Evolutionary conservation across 2,113 vertebrate genomes (phyloP).

Genomic region (Puma concolor): DNA sequence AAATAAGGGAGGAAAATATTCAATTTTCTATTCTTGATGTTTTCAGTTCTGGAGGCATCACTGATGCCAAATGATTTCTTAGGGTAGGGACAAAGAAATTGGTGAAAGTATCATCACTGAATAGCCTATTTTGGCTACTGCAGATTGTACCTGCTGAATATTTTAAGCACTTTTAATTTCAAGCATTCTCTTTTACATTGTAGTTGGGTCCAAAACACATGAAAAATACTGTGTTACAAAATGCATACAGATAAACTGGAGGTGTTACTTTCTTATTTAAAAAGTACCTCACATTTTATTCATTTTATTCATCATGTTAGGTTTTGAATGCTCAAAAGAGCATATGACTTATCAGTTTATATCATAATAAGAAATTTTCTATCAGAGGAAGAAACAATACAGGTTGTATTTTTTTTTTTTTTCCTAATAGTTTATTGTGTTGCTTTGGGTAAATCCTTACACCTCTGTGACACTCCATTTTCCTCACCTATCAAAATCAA

Average conservation of each 20-base stretch:
- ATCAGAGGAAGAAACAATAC: not conserved
- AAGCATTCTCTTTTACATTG: not conserved
- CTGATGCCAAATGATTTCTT: not conserved
- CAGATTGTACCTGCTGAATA: not conserved
- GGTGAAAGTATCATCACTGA: not conserved
- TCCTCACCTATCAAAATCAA: not conserved
- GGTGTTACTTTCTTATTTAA: not conserved
- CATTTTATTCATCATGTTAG: not conserved
- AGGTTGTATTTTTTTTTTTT: not conserved
- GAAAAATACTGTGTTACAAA: not conserved
- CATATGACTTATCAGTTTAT: not conserved
- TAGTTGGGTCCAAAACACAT: not conserved
- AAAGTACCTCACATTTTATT: not conserved
- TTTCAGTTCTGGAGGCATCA: not conserved
- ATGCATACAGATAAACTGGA: not conserved
- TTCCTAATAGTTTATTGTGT: not conserved
- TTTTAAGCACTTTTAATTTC: constrained; percentile 10
- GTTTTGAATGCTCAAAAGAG: not conserved
- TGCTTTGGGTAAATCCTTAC: not conserved
- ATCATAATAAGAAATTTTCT: constrained; percentile 6
- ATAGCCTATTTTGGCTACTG: not conserved
- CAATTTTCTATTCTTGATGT: not conserved
- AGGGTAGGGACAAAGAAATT: not conserved
- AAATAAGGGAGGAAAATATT: not conserved
- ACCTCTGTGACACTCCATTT: not conserved